Percentiles rank a stretch among this genome's conserved stretches.
Evolutionary conservation across 2,888 invertebrate genomes (phyloP).

Genomic region (Rhagonycha lutea): DNA sequence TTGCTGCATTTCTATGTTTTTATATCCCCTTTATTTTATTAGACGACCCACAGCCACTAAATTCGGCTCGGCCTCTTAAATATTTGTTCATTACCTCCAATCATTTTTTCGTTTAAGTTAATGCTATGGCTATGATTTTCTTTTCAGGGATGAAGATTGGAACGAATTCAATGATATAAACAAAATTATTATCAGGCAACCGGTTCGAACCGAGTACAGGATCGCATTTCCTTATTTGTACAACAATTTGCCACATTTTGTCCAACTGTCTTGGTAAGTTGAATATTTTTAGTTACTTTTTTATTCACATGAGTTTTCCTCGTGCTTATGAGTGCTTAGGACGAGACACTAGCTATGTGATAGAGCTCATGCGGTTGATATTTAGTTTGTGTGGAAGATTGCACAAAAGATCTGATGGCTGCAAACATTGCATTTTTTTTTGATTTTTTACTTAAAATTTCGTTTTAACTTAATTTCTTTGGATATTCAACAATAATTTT

Average conservation of each 20-base stretch:
- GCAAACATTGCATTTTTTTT: constrained; percentile 55
- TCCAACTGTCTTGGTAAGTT: constrained; percentile 95
- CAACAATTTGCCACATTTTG: constrained; percentile 98
- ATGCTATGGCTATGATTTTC: constrained; percentile 8
- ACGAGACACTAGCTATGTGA: constrained; percentile 62
- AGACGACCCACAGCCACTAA: no score
- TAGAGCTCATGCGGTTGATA: constrained; percentile 54
- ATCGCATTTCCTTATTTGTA: constrained; percentile 99
- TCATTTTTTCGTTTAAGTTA: no score
- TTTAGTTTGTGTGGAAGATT: constrained; percentile 57
- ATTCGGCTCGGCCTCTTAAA: no score
- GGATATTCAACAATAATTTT: background rate
- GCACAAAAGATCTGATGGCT: constrained; percentile 62
- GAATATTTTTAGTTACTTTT: background rate
- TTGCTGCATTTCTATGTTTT: background rate
- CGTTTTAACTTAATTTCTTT: no score
- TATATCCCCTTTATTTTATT: no score
- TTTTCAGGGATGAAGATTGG: constrained; percentile 95
- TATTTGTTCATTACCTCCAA: no score
- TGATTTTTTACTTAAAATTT: background rate
- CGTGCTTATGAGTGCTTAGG: constrained; percentile 2
- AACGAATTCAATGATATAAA: constrained; percentile 99
- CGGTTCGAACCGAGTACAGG: constrained; percentile 97
- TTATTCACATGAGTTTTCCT: constrained; percentile 7
- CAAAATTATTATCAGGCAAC: constrained; percentile 98